Evolutionary conservation across 2,888 invertebrate species (phyloP), one percentile per base, ranked within the genome.

Genomic region (Eupithecia subfuscata): DNA sequence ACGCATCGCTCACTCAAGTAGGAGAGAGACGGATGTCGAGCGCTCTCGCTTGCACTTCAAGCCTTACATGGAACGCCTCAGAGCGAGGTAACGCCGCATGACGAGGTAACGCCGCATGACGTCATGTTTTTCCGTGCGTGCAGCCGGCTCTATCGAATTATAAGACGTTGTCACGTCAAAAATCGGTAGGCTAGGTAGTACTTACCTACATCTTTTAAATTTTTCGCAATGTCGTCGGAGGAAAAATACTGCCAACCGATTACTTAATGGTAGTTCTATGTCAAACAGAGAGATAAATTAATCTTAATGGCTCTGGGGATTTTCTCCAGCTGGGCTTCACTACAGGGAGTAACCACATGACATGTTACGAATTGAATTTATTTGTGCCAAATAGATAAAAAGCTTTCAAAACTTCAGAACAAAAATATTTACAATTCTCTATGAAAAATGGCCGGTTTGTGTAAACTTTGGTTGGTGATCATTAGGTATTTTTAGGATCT

Each of bases 391-490:
- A 60, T 40, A 60, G 22, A 60, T 56, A 60, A 60, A 56, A 60
- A 60, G 60, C 22, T 60, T 25, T 60, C 22, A 25, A 56, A 60
- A 14, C 60, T 60, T 60, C 14, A 60, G 22, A 56, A 12, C 1
- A 12, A 25, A 60, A 60, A 60, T 60, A 25, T 60, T 60, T 60
- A 25, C 60, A 60, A 25, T 25, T 60, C 22, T 60, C 25, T 60
- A 56, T 56, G 52, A 56, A 56, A 56, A 56, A 56, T 60, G 12
- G 11, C 52, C 12, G 25, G 60, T 60, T 60, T 60, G 22, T 25
- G 60, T 60, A 60, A 60, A 60, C 60, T 60, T 60, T 60, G 25
- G 60, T 22, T 25, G 60, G 25, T 60, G 60, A 25, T 56, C 56
- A 56, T 56, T 56, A 22, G 56, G 8, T 60, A 60, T 60, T 60